A percentile compares a stretch with the other conserved stretches of the same genome.
Conservation (phyloP, 2,888 invertebrate species). For the Hirtodrosophila trivittata region DNA sequence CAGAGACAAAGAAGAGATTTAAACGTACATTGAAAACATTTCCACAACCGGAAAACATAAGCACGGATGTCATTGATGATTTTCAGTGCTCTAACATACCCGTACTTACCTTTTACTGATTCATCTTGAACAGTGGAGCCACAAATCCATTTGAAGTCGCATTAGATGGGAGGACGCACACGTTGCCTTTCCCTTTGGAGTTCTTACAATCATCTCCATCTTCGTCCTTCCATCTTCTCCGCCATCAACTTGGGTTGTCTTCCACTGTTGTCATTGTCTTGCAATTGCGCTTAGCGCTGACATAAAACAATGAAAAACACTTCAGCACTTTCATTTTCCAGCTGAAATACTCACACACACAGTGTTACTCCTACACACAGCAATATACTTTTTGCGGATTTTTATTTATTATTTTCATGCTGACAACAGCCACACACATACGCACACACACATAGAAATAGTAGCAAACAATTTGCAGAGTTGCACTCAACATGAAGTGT, state of each 20-base stretch:
- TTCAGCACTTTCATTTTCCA: conserved; percentile 75
- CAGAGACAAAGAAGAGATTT: too few relatives aligned
- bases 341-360: conserved; percentile 37
- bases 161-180: background rate
- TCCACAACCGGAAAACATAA: too few relatives aligned
- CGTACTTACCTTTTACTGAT: background rate
- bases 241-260: conserved; percentile 10
- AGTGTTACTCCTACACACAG: conserved; percentile 1
- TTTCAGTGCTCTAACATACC: too few relatives aligned
- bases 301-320: conserved; percentile 72
- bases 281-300: conserved; percentile 62
- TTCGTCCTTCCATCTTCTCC: conserved; percentile 4
- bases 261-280: conserved; percentile 35
- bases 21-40: too few relatives aligned
- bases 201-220: conserved; percentile 13
- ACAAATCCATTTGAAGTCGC: background rate
- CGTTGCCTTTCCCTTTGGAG: conserved; percentile 6
- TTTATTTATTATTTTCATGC: conserved; percentile 72
- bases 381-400: conserved; percentile 61
- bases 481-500: conserved; percentile 75
- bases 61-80: too few relatives aligned
- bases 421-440: conserved; percentile 32
- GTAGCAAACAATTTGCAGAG: conserved; percentile 67
- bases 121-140: too few relatives aligned
- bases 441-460: conserved; percentile 16